Conservation (phyloP, 2,797 vertebrate genomes). For the Mormyrus proboscirostris region DNA sequence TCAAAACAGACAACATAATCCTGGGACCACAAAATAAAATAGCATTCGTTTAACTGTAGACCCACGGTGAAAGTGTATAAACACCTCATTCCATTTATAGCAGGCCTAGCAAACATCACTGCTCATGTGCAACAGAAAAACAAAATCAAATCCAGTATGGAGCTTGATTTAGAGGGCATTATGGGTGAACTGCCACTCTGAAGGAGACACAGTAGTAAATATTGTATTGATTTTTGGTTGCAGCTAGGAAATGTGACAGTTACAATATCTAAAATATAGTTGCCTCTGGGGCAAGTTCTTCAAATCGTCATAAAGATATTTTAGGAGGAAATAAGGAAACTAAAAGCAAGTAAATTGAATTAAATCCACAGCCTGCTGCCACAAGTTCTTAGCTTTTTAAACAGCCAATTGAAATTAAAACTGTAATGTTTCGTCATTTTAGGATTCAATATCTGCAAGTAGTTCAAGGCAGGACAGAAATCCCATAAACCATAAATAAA, state of each 20-base stretch:
- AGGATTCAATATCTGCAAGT: background rate
- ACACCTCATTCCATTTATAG: constrained; percentile 9
- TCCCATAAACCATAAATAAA: background rate
- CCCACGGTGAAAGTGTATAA: constrained; percentile 34
- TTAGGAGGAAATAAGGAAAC: background rate
- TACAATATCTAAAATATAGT: background rate
- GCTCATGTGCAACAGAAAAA: constrained; percentile 1
- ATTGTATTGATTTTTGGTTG: background rate
- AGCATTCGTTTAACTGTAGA: constrained; percentile 31
- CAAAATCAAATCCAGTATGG: constrained; percentile 21
- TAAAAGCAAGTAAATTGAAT: background rate
- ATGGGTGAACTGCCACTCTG: background rate
- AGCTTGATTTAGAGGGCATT: constrained; percentile 15
- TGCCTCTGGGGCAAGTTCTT: constrained; percentile 20
- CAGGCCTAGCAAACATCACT: background rate
- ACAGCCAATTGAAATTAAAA: background rate
- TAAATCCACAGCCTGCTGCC: constrained; percentile 24
- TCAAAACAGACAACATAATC: background rate
- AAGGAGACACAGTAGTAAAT: background rate
- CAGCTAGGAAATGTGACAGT: constrained; percentile 18
- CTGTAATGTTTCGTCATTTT: background rate
- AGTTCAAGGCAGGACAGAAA: background rate
- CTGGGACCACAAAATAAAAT: constrained; percentile 10
- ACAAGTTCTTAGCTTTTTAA: constrained; percentile 22
- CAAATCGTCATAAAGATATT: background rate